Evolutionary conservation across 2,113 vertebrate species (phyloP).

Genomic region (Macrotus californicus): DNA sequence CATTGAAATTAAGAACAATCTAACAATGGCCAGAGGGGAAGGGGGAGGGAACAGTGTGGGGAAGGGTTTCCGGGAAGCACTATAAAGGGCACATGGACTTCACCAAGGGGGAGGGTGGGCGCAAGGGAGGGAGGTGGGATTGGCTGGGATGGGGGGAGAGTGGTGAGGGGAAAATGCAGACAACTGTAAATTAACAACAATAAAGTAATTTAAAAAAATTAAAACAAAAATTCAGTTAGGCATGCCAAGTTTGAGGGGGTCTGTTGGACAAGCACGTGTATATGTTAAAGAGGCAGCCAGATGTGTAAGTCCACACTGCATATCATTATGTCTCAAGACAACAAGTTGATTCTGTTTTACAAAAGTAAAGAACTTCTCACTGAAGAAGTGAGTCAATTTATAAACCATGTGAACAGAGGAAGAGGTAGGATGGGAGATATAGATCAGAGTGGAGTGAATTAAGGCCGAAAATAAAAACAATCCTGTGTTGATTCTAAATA

Average conservation of each 20-base stretch:
- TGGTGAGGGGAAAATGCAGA: no score
- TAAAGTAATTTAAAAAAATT: no score
- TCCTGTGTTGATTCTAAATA: conserved; percentile 10
- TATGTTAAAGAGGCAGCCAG: not conserved
- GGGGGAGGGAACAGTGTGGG: no score
- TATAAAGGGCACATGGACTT: no score
- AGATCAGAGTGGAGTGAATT: not conserved
- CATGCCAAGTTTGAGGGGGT: not conserved
- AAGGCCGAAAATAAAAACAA: not conserved
- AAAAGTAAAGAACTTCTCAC: conserved; percentile 12
- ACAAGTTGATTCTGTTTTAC: not conserved
- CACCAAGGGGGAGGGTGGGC: no score
- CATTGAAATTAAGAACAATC: no score
- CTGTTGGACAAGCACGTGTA: not conserved
- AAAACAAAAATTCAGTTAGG: not conserved
- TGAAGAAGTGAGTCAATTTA: not conserved
- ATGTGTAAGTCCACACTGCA: not conserved
- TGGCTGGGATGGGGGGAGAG: no score
- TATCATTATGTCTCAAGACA: conserved; percentile 31
- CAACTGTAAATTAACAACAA: no score
- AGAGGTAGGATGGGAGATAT: not conserved
- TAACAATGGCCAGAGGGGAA: no score
- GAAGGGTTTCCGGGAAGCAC: no score
- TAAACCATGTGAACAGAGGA: not conserved
- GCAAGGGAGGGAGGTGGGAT: no score